Evolutionary conservation across 2,113 vertebrate species (phyloP).

Genomic region (Oreocharis arfaki): DNA sequence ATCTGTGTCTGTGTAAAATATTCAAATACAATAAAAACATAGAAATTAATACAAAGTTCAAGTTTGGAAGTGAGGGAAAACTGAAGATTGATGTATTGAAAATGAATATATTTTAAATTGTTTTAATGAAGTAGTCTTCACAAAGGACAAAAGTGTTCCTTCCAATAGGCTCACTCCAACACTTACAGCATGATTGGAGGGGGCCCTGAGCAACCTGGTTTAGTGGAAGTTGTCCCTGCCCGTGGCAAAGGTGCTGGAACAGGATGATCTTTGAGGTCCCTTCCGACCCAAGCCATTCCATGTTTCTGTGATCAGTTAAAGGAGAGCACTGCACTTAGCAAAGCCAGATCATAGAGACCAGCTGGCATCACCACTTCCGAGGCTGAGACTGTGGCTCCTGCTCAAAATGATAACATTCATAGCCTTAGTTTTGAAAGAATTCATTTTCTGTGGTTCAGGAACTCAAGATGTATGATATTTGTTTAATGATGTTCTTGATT

Average conservation of each 20-base stretch:
- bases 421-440: not conserved
- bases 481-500: constrained; percentile 57
- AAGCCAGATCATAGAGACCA: not conserved
- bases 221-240: not conserved
- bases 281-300: not conserved
- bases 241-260: not conserved
- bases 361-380: not conserved
- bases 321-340: not conserved
- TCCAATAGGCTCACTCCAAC: not conserved
- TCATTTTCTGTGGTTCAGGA: not conserved
- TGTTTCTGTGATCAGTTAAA: not conserved
- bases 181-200: not conserved
- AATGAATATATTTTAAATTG: not conserved
- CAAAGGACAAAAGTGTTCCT: not conserved
- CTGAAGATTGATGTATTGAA: not conserved
- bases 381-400: not conserved
- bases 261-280: not conserved
- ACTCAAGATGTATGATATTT: constrained; percentile 10
- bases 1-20: not conserved
- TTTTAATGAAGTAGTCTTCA: not conserved
- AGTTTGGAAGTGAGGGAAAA: not conserved
- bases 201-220: not conserved
- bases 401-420: not conserved
- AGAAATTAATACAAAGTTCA: not conserved
- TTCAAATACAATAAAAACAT: not conserved